Conservation (phyloP, 2,888 invertebrate species). For the Caenorhabditis imperialis region DNA sequence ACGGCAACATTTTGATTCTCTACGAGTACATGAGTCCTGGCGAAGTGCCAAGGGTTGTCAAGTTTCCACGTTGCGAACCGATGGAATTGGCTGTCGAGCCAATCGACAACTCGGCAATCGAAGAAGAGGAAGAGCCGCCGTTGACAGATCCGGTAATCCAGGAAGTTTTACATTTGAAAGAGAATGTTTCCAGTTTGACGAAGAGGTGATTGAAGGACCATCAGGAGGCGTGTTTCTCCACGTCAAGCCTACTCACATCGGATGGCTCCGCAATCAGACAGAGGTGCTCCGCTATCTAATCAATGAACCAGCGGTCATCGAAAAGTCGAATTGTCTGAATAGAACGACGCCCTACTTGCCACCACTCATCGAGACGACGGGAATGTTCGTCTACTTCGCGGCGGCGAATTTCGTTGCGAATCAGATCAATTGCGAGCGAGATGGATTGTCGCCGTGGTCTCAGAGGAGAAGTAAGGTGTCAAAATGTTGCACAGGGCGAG, state of each 20-base stretch:
- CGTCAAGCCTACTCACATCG: conserved; percentile 37
- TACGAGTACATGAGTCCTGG: conserved; percentile 53
- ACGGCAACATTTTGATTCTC: conserved; percentile 53
- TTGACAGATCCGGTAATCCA: no score
- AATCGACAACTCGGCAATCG: no score
- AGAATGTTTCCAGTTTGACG: conserved; percentile 47
- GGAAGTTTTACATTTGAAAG: no score
- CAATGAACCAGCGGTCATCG: conserved; percentile 53
- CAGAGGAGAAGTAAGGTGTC: conserved; percentile 5
- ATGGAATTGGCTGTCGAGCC: no score
- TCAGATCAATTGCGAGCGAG: conserved; percentile 51
- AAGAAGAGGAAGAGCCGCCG: no score
- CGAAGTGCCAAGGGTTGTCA: conserved; percentile 37
- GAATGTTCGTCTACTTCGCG: conserved; percentile 56
- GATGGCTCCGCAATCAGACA: conserved; percentile 59
- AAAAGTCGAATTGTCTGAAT: conserved; percentile 21
- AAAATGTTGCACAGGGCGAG: no score
- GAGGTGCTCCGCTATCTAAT: conserved; percentile 56
- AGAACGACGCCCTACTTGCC: conserved; percentile 47
- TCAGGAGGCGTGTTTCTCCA: conserved; percentile 33
- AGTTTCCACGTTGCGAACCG: conserved; percentile 40
- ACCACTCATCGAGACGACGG: conserved; percentile 48
- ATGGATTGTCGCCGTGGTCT: conserved; percentile 64
- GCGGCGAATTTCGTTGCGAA: conserved; percentile 42
- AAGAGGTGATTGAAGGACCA: conserved; percentile 44